Base-by-base conservation (phyloP, 2,888 invertebrate genomes). In the Chrysomela aeneicollis region DNA sequence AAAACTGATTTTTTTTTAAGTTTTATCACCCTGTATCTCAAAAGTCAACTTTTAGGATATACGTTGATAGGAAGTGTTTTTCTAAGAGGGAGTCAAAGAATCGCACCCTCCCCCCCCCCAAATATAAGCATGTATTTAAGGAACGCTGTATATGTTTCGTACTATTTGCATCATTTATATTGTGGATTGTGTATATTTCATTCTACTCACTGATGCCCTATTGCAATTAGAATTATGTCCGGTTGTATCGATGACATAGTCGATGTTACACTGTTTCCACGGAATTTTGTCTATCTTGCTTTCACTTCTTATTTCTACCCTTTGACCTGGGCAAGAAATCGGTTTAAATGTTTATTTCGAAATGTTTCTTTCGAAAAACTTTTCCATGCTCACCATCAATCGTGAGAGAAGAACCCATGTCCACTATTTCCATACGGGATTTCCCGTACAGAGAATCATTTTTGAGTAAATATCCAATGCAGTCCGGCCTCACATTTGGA, bases 191-290 rank as follows among this genome's bases (percentile, higher is more conserved):
- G 15, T 6, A 46, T 53, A 17, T 35, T 32, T 1, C 12, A 18
- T 15, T 22, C 12, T 35, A 60, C 60, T 67, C 68, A 72, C 72
- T 32, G 72, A 70, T 4, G 73, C 73, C 26, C 49, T 46, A 21
- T 42, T 61, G 59, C 71, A 71, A 18, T 63, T 69, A n/a, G 61
- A 57, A 61, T 70, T 64, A 50, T 37, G 17, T 42, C 73, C 70
- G 8, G 73, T 71, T 9, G 73, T 71, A 55, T 73, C 73, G 9
- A 73, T 67, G 21, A 73, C 37, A 26, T 71, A 71, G 0, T 73
- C 73, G 0, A 70, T 61, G 3, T 60, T 58, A 60, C 64, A 65
- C 35, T 71, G 70, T 32, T 59, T 47, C 73, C 73, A 73, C 4
- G 67, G 71, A n/a, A 71, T 68, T 53, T 69, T 71, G 6, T 70